Base-by-base conservation (phyloP, 2,888 invertebrate species). In the Trachelus troglodyta region DNA sequence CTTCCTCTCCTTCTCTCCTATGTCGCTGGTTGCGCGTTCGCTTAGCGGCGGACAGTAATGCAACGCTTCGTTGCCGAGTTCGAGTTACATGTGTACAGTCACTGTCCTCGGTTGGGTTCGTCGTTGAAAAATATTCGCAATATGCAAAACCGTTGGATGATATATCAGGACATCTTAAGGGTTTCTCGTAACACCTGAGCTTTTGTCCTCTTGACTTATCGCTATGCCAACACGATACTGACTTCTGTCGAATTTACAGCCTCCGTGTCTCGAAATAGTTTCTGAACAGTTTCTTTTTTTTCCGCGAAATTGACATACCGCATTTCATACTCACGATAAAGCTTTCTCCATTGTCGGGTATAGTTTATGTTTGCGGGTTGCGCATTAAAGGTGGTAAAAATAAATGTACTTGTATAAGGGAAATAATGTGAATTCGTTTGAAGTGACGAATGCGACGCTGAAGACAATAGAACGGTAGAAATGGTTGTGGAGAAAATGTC, bases 41-140 rank as follows among this genome's bases (percentile, higher is more conserved):
- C 15, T 40, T 40, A 15, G 40, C 56, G 23, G 23, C 1, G 23
- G 9, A 56, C 23, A 23, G 23, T 56, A 23, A 56, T 56, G 56
- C 56, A 23, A 56, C 23, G 23, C 56, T 56, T 56, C 23, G 23
- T 3, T 56, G 56, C 56, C 15, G 1, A 56, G 56, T 56, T 56
- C 71, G 2, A 31, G 71, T 71, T 31, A 31, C 12, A 11, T 3
- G 35, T 35, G 12, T 34, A 56, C 31, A 31, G 34, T 71, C 71
- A 31, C 71, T 71, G 12, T 71, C 31, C 15, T 31, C 31, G 71
- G n/a, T 71, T 23, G 71, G 33, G 33, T 31, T 71, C 31, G 71
- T 23, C 71, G 71, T 31, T 71, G 71, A 71, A 71, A 71, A 71
- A 71, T 71, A 31, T 34, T 34, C 31, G 31, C 71, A 71, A 71